Evolutionary conservation across 2,797 vertebrate genomes (phyloP), one percentile per base, ranked within the genome.

Genomic region (Tachyglossus aculeatus): DNA sequence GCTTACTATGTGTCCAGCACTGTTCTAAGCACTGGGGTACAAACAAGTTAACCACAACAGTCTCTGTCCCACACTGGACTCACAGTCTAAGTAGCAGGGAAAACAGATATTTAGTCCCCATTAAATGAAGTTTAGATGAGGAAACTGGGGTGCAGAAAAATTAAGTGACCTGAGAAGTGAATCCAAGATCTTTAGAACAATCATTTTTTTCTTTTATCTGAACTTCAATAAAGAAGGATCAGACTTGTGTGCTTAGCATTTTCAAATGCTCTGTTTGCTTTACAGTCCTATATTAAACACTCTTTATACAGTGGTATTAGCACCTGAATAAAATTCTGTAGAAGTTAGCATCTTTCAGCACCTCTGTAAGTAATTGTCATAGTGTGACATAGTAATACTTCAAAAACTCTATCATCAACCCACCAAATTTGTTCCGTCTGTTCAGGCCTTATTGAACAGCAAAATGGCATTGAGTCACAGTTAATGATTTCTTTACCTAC

Each of bases 401-500:
- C 50, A 80, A 87, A 86, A 80, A 53, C 45, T 78, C 64, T 82
- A 50, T 86, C 66, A 78, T 68, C 53, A 53, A 62, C 60, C 50
- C 66, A 68, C 75, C 66, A 87, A 81, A 83, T 72, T 57, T 83
- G 19, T 71, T 83, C 74, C 63, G 78, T 82, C 81, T 84, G 59
- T 82, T 85, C 53, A 87, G 77, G 59, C 53, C 62, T 75, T 77
- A 78, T 29, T 81, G 58, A 82, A 78, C 40, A 66, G 54, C 61
- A 77, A 80, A 80, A 82, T 66, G 44, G 25, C 54, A 86, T 71
- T 61, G 51, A 83, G 62, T 77, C 62, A 77, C 72, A 77, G 45
- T 41, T 86, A 85, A 81, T 83, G 37, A 77, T 76, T 85, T 84
- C 58, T 75, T 86, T 81, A 82, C 73, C 74, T 85, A 86, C 71